Evolutionary conservation across 2,113 vertebrate species (phyloP), one percentile per base, ranked within the genome.

Genomic region (Pseudopipra pipra): DNA sequence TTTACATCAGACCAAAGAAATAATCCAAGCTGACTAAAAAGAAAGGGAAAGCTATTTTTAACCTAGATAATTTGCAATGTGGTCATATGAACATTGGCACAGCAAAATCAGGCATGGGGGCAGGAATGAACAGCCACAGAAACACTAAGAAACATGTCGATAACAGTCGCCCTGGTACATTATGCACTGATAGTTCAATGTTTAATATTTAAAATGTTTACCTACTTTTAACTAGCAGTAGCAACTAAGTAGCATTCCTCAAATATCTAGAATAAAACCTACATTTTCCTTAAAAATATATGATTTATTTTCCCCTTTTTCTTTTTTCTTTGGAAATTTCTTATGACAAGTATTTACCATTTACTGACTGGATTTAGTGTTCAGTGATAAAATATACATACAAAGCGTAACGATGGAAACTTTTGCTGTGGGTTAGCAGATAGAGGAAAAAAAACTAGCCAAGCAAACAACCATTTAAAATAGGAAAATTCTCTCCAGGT

Each of bases 1-100:
- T 90, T 66, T 55, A 47, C 3, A 54, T 6, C 23, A 74, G 9
- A 81, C 59, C 59, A 88, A 83, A 94, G 37, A 59, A 76, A 62
- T 12, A 86, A 27, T 62, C 41, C 51, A 70, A 44, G 12, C 4
- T 15, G 15, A 77, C 25, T 70, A 17, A 62, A 86, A 67, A 21
- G 27, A 65, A 91, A 43, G 22, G 37, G 41, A 19, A 93, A 58
- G 39, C 44, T 76, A 67, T 90, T 93, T 93, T 92, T 86, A 89
- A 47, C 16, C 14, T 43, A 51, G 20, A 61, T 71, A 5, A 88
- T 66, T 92, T 92, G 30, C 55, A 43, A 2, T 18, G 35, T 47
- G 21, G 19, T 80, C 54, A 33, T 81, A 24, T 3, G 7, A 86
- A 54, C n/a, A 35, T 0, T 77, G 61, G 49, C 12, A 55, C 19